Evolutionary conservation across 2,113 vertebrate species (phyloP).

Genomic region (Eptesicus fuscus): DNA sequence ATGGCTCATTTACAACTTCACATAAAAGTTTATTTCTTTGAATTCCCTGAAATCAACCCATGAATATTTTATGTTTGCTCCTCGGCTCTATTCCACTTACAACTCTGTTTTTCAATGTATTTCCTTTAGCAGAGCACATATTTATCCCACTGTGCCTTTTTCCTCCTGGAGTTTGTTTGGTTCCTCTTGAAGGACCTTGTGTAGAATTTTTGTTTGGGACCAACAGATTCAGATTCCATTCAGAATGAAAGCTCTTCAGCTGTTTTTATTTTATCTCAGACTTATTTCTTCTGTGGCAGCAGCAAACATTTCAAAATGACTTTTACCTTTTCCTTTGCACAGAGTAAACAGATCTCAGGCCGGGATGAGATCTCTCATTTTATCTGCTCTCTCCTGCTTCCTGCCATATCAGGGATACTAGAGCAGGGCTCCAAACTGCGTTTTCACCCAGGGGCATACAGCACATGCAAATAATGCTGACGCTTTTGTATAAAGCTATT

Average conservation of each 20-base stretch:
- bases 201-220: conserved; percentile 44
- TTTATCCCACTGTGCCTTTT: conserved; percentile 34
- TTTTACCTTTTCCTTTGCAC: conserved; percentile 20
- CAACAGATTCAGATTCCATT: conserved; percentile 46
- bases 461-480: not conserved
- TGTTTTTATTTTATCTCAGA: conserved; percentile 47
- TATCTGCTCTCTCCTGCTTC: not conserved
- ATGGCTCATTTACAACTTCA: conserved; percentile 60
- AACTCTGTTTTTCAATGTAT: not conserved
- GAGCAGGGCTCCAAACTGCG: not conserved
- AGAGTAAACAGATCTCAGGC: conserved; percentile 21
- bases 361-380: not conserved
- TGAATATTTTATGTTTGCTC: conserved; percentile 43
- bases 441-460: not conserved
- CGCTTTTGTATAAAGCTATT: not conserved
- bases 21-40: conserved; percentile 70
- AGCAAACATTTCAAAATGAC: conserved; percentile 26
- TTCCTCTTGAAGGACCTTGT: not conserved
- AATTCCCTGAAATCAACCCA: conserved; percentile 47
- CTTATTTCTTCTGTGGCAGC: conserved; percentile 22
- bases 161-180: conserved; percentile 41
- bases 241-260: conserved; percentile 18
- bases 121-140: conserved; percentile 39
- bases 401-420: not conserved
- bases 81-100: conserved; percentile 20